phyloP scores from a whole-genome alignment of 2,797 vertebrate species.

The Dendrocincla tyrannina region DNA sequence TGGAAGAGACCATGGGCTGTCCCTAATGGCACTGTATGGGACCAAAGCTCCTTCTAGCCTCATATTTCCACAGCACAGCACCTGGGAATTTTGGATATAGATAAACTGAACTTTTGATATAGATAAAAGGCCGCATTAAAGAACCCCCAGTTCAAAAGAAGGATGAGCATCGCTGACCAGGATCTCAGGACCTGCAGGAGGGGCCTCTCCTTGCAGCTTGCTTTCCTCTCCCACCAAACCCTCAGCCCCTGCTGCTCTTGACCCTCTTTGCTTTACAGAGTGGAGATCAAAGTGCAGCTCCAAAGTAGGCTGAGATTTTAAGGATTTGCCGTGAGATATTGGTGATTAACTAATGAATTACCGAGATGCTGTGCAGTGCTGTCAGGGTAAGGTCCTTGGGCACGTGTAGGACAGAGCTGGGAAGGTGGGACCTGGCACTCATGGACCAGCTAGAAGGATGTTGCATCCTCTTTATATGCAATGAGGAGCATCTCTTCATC shows the following conservation, averaged over 20 bases:
- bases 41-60: not conserved
- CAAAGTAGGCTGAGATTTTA: not conserved
- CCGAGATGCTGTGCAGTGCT: not conserved
- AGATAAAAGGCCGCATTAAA: not conserved
- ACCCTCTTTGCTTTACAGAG: not conserved
- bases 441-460: not conserved
- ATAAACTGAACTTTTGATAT: not conserved
- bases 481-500: not conserved
- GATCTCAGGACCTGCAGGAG: not conserved
- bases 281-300: not conserved
- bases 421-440: not conserved
- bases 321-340: not conserved
- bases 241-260: not conserved
- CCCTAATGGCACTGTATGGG: fast-evolving
- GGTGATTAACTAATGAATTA: not conserved
- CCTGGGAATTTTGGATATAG: not conserved
- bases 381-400: not conserved
- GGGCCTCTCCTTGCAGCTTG: not conserved
- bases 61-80: fast-evolving
- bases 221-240: not conserved
- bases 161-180: not conserved
- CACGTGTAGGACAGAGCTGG: not conserved
- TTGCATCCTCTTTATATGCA: not conserved
- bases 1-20: not conserved
- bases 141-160: not conserved